phyloP scores from a whole-genome alignment of 2,113 vertebrate species.

The Cathartes aura region DNA sequence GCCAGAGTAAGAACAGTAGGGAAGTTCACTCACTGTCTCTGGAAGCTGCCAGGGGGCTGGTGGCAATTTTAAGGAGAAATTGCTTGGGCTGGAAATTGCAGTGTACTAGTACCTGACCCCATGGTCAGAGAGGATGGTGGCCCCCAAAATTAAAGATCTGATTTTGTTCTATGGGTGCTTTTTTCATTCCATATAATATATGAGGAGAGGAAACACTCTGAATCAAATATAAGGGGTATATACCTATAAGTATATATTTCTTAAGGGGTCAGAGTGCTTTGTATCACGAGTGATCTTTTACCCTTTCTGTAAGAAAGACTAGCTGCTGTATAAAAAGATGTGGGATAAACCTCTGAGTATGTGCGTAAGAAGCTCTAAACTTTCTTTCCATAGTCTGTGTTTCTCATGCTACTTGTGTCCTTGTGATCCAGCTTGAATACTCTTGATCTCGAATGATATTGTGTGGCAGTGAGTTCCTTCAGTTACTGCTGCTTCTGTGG shows the following conservation, averaged over 20 bases:
- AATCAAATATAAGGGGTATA: neutral
- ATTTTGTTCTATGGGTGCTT: neutral
- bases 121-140: neutral
- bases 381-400: neutral
- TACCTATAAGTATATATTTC: neutral
- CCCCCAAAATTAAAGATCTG: neutral
- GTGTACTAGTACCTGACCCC: neutral
- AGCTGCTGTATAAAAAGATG: neutral
- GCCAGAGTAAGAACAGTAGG: neutral
- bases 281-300: fast-evolving
- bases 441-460: neutral
- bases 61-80: neutral
- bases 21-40: neutral
- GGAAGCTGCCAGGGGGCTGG: neutral
- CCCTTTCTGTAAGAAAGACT: neutral
- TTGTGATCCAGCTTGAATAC: neutral
- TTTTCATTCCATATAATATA: fast-evolving
- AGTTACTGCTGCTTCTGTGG: neutral
- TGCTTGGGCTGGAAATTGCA: neutral
- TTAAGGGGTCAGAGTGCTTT: neutral
- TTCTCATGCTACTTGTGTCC: neutral
- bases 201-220: neutral
- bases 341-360: neutral
- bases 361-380: neutral
- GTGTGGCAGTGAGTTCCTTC: neutral